These are phyloP conservation scores for Phrynocephalus vlangalii DNA, from an alignment of 2,797 vertebrate species.

Conservation along the genomic window DNA sequence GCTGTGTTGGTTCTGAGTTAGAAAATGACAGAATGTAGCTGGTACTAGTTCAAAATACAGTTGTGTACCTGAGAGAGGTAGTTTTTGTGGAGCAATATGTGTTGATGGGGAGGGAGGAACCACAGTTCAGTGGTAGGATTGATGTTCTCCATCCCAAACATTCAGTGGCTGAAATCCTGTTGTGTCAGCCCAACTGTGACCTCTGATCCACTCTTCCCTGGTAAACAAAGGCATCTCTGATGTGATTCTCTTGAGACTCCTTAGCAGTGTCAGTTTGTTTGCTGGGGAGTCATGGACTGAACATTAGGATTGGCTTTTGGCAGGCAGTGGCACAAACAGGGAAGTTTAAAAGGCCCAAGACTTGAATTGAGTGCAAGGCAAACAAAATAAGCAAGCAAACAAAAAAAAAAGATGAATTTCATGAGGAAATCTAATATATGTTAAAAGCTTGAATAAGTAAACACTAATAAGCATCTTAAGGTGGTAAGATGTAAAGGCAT, in stretches of 20 bases:
- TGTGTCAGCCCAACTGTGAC: too few relatives aligned
- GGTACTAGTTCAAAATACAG: neutral
- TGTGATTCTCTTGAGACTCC: too few relatives aligned
- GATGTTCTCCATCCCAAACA: neutral
- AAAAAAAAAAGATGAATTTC: neutral
- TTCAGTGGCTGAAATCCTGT: neutral
- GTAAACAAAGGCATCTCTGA: too few relatives aligned
- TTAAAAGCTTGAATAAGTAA: neutral
- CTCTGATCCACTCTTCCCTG: too few relatives aligned
- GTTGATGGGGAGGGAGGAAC: neutral
- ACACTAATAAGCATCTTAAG: neutral
- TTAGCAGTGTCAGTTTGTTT: too few relatives aligned
- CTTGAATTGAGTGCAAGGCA: neutral
- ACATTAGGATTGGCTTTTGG: too few relatives aligned
- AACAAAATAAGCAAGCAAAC: neutral
- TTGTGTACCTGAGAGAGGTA: neutral
- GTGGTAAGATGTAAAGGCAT: neutral
- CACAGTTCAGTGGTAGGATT: neutral
- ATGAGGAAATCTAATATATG: neutral
- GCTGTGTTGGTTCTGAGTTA: too few relatives aligned
- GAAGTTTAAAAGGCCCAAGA: neutral
- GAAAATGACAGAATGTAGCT: neutral
- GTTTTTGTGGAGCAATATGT: neutral
- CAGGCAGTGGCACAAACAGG: neutral
- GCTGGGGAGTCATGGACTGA: too few relatives aligned